These are phyloP conservation scores for Bilobella aurantiaca DNA, from an alignment of 1,140 invertebrate genomes.

Conservation along the genomic window DNA sequence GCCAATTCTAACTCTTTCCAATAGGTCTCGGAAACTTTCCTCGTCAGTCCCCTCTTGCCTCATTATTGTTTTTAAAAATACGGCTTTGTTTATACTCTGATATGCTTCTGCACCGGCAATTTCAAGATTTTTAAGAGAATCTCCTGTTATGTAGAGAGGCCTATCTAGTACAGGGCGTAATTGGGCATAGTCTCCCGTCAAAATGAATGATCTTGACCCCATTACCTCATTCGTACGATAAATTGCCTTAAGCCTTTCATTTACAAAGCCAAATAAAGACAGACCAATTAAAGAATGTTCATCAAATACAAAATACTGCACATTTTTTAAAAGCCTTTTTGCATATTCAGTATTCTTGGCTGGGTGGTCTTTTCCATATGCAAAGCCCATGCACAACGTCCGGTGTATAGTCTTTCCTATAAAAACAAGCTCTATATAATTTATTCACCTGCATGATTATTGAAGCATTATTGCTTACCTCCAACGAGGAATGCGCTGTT, in stretches of 20 bases:
- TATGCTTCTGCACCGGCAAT: neutral
- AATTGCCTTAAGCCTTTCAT: neutral
- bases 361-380: neutral
- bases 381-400: neutral
- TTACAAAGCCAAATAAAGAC: neutral
- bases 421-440: neutral
- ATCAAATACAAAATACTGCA: neutral
- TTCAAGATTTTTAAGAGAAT: neutral
- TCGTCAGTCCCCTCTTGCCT: neutral
- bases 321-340: neutral
- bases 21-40: neutral
- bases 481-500: neutral
- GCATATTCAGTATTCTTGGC: neutral
- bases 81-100: neutral
- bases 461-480: neutral
- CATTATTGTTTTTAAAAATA: constrained; percentile 3
- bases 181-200: neutral
- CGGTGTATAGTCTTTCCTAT: neutral
- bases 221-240: neutral
- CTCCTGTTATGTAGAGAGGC: neutral
- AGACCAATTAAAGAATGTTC: neutral
- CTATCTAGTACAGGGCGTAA: neutral
- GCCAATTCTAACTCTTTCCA: neutral
- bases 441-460: neutral
- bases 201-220: neutral